Evolutionary conservation across 2,888 invertebrate genomes (phyloP).

Genomic region (Folsomia manolachei): DNA sequence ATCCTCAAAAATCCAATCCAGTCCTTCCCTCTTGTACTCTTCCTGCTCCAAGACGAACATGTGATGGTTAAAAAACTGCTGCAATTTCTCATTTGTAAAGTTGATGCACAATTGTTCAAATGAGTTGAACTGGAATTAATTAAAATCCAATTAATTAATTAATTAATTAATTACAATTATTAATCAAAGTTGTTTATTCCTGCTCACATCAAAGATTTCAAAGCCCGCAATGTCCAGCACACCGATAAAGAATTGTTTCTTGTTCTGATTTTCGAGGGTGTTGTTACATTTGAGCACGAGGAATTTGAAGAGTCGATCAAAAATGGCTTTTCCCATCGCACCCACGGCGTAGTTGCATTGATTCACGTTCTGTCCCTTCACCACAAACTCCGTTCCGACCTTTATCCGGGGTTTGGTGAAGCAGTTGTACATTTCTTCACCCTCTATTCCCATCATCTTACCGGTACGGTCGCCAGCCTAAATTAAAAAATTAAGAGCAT

Average conservation of each 20-base stretch:
- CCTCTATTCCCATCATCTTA: constrained; percentile 84
- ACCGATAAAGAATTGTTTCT: constrained; percentile 90
- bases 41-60: constrained; percentile 84
- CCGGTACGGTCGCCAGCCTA: constrained; percentile 91
- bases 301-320: constrained; percentile 97
- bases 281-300: constrained; percentile 99
- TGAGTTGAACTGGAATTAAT: constrained; percentile 86
- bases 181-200: background rate
- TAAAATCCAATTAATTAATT: no score
- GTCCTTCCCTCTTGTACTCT: constrained; percentile 95
- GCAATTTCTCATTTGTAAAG: constrained; percentile 98
- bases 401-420: constrained; percentile 97
- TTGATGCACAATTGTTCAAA: constrained; percentile 99
- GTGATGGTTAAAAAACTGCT: constrained; percentile 99
- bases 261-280: constrained; percentile 97
- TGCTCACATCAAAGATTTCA: constrained; percentile 91
- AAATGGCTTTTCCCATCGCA: constrained; percentile 94
- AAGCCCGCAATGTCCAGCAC: constrained; percentile 99
- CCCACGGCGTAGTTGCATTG: constrained; percentile 86
- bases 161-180: background rate
- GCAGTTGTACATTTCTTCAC: constrained; percentile 85
- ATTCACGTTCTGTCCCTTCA: constrained; percentile 96
- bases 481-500: background rate
- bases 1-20: constrained; percentile 97
- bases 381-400: constrained; percentile 99